phyloP scores from a whole-genome alignment of 1,140 invertebrate species.

The Chrysopa pallens region DNA sequence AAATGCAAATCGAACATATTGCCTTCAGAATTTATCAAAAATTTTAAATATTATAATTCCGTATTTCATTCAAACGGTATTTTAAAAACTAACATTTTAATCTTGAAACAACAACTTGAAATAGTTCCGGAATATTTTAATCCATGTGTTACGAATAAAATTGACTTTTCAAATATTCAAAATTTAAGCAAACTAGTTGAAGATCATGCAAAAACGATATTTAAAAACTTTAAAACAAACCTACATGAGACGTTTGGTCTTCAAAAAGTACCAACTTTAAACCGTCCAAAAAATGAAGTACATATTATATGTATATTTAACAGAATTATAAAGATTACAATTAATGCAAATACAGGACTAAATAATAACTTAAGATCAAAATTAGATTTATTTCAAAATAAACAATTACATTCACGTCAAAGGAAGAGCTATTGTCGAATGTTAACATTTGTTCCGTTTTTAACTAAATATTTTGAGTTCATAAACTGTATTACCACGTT shows the following conservation, averaged over 20 bases:
- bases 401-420: neutral
- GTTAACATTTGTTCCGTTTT: no score
- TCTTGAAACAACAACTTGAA: neutral
- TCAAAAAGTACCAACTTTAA: neutral
- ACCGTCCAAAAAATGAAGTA: neutral
- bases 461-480: no score
- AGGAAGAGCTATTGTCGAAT: neutral
- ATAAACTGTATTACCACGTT: no score
- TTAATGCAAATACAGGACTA: neutral
- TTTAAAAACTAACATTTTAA: neutral
- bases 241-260: no score
- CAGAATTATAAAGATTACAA: neutral
- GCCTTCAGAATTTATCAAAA: neutral
- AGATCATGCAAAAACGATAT: neutral
- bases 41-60: neutral
- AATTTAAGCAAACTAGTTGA: neutral
- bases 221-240: neutral
- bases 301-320: neutral
- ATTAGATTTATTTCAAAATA: neutral
- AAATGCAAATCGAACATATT: neutral
- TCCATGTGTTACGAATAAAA: neutral
- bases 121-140: neutral
- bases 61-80: neutral
- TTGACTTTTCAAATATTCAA: neutral
- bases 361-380: neutral